phyloP scores from a whole-genome alignment of 2,888 invertebrate genomes.

The Erynnis tages region DNA sequence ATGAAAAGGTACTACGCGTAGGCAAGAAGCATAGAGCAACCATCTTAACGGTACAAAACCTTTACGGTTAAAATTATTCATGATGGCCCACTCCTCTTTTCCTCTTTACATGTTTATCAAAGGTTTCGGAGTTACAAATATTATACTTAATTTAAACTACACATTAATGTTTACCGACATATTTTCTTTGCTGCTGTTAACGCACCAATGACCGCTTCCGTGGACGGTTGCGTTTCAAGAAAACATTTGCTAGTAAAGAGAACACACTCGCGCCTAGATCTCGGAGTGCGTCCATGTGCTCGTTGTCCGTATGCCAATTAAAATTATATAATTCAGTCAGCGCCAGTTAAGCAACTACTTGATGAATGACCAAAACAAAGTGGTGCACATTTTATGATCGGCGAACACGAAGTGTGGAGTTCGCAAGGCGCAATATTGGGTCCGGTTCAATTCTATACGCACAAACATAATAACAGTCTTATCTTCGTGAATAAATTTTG shows the following conservation, averaged over 20 bases:
- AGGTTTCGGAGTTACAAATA: too few relatives aligned
- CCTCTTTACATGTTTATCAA: too few relatives aligned
- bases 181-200: conserved; percentile 8
- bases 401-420: conserved; percentile 41
- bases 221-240: conserved; percentile 40
- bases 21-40: too few relatives aligned
- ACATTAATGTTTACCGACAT: neutral
- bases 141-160: too few relatives aligned
- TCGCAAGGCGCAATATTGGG: conserved; percentile 4
- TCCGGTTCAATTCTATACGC: neutral
- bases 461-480: neutral
- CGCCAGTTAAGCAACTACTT: conserved; percentile 31
- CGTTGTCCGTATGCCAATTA: conserved; percentile 51
- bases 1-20: too few relatives aligned
- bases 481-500: neutral
- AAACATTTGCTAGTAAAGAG: conserved; percentile 34
- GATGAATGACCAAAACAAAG: conserved; percentile 56
- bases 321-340: conserved; percentile 54
- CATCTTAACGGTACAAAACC: too few relatives aligned
- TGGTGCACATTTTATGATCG: conserved; percentile 46
- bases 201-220: conserved; percentile 39
- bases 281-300: conserved; percentile 31
- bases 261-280: conserved; percentile 31
- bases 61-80: too few relatives aligned
- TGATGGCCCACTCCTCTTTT: too few relatives aligned